Evolutionary conservation across 2,113 vertebrate genomes (phyloP), one percentile per base, ranked within the genome.

Genomic region (Bungarus multicinctus): DNA sequence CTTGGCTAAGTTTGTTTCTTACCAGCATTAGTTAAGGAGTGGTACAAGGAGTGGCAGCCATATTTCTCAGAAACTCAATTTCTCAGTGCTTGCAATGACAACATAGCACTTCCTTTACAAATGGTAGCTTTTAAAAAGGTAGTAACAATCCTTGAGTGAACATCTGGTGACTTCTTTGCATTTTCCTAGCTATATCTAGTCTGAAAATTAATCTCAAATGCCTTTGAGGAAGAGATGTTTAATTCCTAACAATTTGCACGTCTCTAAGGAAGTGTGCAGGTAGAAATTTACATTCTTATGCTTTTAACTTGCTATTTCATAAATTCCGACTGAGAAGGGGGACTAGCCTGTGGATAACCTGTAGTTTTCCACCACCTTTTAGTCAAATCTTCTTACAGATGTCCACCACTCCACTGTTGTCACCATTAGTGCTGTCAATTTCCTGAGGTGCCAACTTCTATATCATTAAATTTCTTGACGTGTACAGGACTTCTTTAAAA

Each of bases 211-310:
- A 22, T 81, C 89, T 90, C 64, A 53, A 53, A 52, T 69, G 47
- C 52, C 64, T 90, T 69, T 74, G 60, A 74, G 60, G 22, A 57
- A 89, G 34, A 89, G 54, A 25, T 34, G 27, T 34, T 91, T 57
- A 91, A 91, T 87, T 91, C 53, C 53, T 57, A 20, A 57, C 25
- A 86, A 86, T 91, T 54, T 91, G 52, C 90, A 91, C 39, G 0
- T 91, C 39, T 18, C 90, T 47, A 91, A 91, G 90, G 69, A 91
- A 85, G 54, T 87, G 81, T 91, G n/a, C 18, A 57, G 39, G 55
- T 43, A 87, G 55, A n/a, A 69, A 74, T 90, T 69, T 90, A 34
- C 47, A 34, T 69, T 27, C 88, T 34, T 47, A 27, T 89, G 39
- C 57, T 60, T 27, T 53, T 34, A 60, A 90, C 34, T 50, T 90